Evolutionary conservation across 2,113 vertebrate genomes (phyloP).

Genomic region (Microtus ochrogaster): DNA sequence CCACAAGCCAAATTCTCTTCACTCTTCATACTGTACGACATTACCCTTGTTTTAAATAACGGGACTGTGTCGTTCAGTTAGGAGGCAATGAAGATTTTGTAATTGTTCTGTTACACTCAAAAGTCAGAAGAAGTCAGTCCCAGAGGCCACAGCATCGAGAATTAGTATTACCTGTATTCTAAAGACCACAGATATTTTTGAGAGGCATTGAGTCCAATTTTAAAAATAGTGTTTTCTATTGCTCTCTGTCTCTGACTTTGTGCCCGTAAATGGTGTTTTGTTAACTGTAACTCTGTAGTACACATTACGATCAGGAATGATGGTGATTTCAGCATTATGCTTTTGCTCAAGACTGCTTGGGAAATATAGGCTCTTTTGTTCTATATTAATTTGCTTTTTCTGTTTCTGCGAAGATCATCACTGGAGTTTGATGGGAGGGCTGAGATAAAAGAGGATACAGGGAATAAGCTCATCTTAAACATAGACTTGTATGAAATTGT

Average conservation of each 20-base stretch:
- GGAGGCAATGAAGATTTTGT: not conserved
- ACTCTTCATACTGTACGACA: not conserved
- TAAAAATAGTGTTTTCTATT: not conserved
- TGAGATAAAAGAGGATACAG: not conserved
- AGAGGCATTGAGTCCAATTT: not conserved
- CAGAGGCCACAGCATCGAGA: not conserved
- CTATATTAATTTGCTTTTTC: not conserved
- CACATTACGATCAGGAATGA: not conserved
- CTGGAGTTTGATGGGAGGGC: not conserved
- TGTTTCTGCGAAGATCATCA: not conserved
- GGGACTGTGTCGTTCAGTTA: not conserved
- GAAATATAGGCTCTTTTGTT: not conserved
- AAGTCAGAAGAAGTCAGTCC: not conserved
- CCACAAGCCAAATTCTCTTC: not conserved
- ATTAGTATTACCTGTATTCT: not conserved
- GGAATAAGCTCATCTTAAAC: not conserved
- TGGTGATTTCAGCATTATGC: too few relatives aligned
- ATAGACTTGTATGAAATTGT: not conserved
- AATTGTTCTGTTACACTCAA: not conserved
- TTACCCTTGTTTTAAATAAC: not conserved
- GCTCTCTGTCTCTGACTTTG: not conserved
- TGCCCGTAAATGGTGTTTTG: not conserved
- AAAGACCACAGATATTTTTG: not conserved
- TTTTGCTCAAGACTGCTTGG: not conserved
- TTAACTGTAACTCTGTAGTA: not conserved